Base-by-base conservation (phyloP, 2,113 vertebrate species). In the Anoplopoma fimbria region DNA sequence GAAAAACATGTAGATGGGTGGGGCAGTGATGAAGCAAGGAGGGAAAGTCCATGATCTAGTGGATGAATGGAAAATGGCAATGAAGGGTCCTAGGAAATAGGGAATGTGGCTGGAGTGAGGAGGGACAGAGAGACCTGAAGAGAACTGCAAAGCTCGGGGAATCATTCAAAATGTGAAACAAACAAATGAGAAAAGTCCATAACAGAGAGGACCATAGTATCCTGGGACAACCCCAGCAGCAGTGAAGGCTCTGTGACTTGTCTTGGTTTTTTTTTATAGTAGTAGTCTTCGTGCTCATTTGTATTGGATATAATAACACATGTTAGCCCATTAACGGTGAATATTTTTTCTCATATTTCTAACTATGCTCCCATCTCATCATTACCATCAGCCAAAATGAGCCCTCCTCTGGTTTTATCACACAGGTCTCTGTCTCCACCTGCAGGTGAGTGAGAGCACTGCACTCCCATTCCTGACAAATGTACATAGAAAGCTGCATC, bases 361-460 rank as follows among this genome's bases (percentile, higher is more conserved):
- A 9, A 58, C 13, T 17, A 3, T 68, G 12, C 49, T 60, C 38
- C 9, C 6, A 9, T 58, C 14, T 67, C 9, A 23, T 13, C 27
- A 64, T 3, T 9, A 45, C 1, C 19, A 33, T 7, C 27, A 9
- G 23, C 17, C 47, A 34, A 13, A 33, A 38, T 14, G 6, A 47
- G 45, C 15, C 7, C 19, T 17, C 2, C 5, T 36, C 42, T 17
- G 55, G 14, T 29, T 7, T 3, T 0, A 58, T 58, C 23, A 31
- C 67, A 55, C 33, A 23, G 81, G 80, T 81, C 91, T 92, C 71
- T 92, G 91, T 87, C 91, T 80, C 91, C 89, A 67, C 76, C 91
- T 91, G 83, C 78, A 89, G 91, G 81, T 67, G 13, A 0, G 2
- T 29, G 55, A 31, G 1, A 27, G 51, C 36, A 38, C 3, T 60